Conservation (phyloP, 1,140 invertebrate genomes). For the Brachionus rubens region DNA sequence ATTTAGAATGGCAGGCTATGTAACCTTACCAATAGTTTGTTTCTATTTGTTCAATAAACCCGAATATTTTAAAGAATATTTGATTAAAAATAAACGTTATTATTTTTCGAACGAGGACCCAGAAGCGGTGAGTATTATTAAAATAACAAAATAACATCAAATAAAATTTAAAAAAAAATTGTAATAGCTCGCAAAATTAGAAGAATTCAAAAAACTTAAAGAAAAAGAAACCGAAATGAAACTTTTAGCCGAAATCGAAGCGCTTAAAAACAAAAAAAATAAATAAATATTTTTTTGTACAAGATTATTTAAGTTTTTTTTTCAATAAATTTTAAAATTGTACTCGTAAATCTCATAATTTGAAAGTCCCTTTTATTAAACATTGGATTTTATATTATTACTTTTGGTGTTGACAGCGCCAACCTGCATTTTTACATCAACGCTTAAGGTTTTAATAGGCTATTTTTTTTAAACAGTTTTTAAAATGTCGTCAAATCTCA, state of each 20-base stretch:
- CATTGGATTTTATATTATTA: too few species aligned
- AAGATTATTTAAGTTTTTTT: too few species aligned
- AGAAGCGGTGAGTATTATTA: neutral
- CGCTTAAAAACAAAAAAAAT: slow-evolving; percentile 43
- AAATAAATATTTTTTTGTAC: neutral
- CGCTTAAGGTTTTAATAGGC: too few species aligned
- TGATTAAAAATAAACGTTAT: slow-evolving; percentile 34
- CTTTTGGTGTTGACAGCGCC: too few species aligned
- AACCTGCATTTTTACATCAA: too few species aligned
- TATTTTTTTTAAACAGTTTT: neutral
- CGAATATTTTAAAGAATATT: slow-evolving; percentile 46
- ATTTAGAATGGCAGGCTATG: slow-evolving; percentile 33
- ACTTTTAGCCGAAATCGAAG: slow-evolving; percentile 39
- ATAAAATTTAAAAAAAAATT: slow-evolving; percentile 4
- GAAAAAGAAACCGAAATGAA: slow-evolving; percentile 35
- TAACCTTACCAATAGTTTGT: slow-evolving; percentile 39
- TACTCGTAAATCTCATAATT: too few species aligned
- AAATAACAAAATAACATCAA: neutral
- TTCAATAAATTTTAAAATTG: too few species aligned
- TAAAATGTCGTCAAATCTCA: neutral
- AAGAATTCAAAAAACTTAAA: slow-evolving; percentile 23
- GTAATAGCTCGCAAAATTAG: slow-evolving; percentile 29
- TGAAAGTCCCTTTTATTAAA: too few species aligned
- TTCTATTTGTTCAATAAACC: slow-evolving; percentile 46
- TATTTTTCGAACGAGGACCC: slow-evolving; percentile 41